Percentiles rank a stretch among this genome's conserved stretches.
phyloP scores from a whole-genome alignment of 1,140 invertebrate species.

The Lepidurus arcticus region DNA sequence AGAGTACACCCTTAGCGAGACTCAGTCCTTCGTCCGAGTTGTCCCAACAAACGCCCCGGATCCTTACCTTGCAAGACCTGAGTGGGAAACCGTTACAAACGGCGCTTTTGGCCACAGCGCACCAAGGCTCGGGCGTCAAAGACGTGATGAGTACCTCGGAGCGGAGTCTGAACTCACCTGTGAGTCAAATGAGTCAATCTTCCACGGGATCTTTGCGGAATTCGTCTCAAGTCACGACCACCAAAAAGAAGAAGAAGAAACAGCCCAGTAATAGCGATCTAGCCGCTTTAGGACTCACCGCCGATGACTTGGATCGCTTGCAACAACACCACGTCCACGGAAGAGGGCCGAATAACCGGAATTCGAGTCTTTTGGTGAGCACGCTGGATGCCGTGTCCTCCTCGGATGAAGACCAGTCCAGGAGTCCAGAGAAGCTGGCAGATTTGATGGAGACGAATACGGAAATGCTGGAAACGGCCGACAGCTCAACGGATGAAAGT shows the following conservation, averaged over 20 bases:
- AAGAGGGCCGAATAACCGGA: conserved; percentile 44
- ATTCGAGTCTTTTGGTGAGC: conserved; percentile 73
- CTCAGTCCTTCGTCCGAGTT: conserved; percentile 86
- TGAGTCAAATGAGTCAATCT: conserved; percentile 76
- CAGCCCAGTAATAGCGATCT: conserved; percentile 37
- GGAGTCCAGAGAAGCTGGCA: conserved; percentile 45
- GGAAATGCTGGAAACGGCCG: conserved; percentile 42
- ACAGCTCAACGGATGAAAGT: conserved; percentile 85
- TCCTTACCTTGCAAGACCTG: conserved; percentile 85
- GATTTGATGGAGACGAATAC: conserved; percentile 47
- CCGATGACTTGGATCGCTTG: conserved; percentile 85
- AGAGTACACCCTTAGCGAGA: conserved; percentile 81
- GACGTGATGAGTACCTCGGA: conserved; percentile 71
- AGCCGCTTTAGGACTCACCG: conserved; percentile 69
- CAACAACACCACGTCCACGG: conserved; percentile 65
- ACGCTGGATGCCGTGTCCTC: conserved; percentile 87
- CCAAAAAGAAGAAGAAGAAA: conserved; percentile 41
- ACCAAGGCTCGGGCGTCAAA: conserved; percentile 45
- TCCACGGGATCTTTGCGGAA: conserved; percentile 48
- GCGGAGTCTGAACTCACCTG: conserved; percentile 78
- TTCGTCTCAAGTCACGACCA: conserved; percentile 52
- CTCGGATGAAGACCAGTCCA: conserved; percentile 71
- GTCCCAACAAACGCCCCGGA: conserved; percentile 81
- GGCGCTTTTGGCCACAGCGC: conserved; percentile 77
- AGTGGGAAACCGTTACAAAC: conserved; percentile 85